Conservation (phyloP, 2,113 vertebrate genomes). For the Pteruthius melanotis region DNA sequence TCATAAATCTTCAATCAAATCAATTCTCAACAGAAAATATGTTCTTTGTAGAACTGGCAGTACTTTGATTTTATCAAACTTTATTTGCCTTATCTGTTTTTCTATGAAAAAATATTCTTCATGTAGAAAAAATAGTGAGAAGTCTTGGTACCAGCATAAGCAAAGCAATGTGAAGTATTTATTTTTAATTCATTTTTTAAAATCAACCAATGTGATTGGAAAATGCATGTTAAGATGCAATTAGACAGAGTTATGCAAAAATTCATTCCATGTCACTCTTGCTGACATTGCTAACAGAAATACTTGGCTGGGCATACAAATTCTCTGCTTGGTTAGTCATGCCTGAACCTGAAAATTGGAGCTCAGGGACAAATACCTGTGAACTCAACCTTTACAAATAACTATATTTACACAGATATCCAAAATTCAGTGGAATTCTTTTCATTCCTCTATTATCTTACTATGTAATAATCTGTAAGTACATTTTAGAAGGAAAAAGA, state of each 20-base stretch:
- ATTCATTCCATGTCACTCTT: neutral
- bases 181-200: neutral
- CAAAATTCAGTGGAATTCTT: neutral
- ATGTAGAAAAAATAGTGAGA: neutral
- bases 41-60: neutral
- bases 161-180: neutral
- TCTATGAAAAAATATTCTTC: neutral
- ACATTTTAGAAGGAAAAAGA: neutral
- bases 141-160: neutral
- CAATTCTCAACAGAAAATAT: neutral
- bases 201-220: fast-evolving
- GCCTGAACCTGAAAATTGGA: neutral
- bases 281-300: neutral
- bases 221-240: neutral
- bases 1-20: neutral
- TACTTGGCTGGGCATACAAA: neutral
- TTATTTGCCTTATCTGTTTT: neutral
- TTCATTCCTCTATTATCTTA: neutral
- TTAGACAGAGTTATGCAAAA: neutral
- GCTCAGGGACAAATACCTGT: neutral
- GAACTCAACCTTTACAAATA: neutral
- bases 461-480: neutral
- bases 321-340: neutral
- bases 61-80: neutral
- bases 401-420: neutral